Percentiles rank a stretch among this genome's conserved stretches.
Evolutionary conservation across 1,140 invertebrate species (phyloP).

Genomic region (Propsilocerus akamusi): DNA sequence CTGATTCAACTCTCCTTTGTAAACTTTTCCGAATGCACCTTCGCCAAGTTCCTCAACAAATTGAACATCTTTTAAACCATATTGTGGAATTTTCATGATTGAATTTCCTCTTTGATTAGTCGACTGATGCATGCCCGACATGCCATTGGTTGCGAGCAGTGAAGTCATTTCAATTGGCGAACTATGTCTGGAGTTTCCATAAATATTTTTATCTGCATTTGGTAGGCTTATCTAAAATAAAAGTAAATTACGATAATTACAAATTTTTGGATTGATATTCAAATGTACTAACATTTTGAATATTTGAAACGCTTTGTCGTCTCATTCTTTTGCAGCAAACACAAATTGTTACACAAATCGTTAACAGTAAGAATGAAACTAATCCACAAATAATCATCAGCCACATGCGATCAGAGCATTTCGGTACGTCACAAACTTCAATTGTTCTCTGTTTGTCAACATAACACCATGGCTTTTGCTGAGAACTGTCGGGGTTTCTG

Average conservation of each 20-base stretch:
- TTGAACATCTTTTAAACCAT: constrained; percentile 55
- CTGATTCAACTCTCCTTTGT: constrained; percentile 74
- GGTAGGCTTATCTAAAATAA: constrained; percentile 34
- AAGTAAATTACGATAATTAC: background rate
- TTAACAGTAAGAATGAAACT: constrained; percentile 17
- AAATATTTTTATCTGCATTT: constrained; percentile 51
- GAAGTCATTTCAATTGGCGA: constrained; percentile 61
- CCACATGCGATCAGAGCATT: constrained; percentile 53
- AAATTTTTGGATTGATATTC: background rate
- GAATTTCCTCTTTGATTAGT: constrained; percentile 18
- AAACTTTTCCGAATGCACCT: constrained; percentile 89
- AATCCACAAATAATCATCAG: constrained; percentile 29
- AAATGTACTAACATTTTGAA: constrained; percentile 35
- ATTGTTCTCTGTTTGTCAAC: constrained; percentile 42
- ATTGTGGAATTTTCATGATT: constrained; percentile 45
- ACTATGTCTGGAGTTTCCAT: constrained; percentile 43
- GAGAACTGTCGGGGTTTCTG: constrained; percentile 68
- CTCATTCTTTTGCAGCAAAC: constrained; percentile 31
- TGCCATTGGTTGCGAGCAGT: constrained; percentile 37
- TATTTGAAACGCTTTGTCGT: constrained; percentile 33
- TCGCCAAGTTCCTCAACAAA: constrained; percentile 91
- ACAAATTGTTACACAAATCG: constrained; percentile 24
- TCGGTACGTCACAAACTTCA: constrained; percentile 66
- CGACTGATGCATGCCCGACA: background rate
- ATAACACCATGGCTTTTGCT: constrained; percentile 81